Percentiles rank a stretch among this genome's conserved stretches.
Conservation (phyloP, 1,140 invertebrate genomes). For the Rhopalosiphum padi region DNA sequence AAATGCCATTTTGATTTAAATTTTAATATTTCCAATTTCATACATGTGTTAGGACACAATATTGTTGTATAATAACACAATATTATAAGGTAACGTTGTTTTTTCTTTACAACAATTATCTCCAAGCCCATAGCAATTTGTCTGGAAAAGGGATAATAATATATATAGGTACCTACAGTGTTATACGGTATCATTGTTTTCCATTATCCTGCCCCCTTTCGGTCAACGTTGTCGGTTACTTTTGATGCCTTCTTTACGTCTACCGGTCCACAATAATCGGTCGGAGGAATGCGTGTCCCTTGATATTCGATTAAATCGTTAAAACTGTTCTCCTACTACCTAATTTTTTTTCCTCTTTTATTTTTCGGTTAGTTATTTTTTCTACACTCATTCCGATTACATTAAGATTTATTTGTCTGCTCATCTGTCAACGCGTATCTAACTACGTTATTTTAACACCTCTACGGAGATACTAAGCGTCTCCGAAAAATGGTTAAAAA, state of each 20-base stretch:
- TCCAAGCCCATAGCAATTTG: not conserved
- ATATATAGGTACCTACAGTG: not conserved
- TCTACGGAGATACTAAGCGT: not conserved
- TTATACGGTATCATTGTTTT: slow-evolving; percentile 24
- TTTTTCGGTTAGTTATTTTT: not conserved
- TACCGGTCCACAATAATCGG: slow-evolving; percentile 36
- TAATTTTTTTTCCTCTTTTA: slow-evolving; percentile 14
- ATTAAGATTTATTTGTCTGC: slow-evolving; percentile 51
- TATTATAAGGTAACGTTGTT: too few species aligned
- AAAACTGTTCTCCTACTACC: slow-evolving; percentile 23
- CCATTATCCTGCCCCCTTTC: slow-evolving; percentile 37
- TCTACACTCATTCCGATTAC: slow-evolving; percentile 13
- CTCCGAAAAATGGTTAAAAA: not conserved
- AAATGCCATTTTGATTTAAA: not conserved
- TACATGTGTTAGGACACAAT: not conserved
- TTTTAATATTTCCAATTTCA: not conserved
- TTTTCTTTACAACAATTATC: not conserved
- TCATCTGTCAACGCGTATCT: not conserved
- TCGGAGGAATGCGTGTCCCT: slow-evolving; percentile 54
- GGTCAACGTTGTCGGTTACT: slow-evolving; percentile 21
- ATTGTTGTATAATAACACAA: not conserved
- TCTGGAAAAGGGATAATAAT: slow-evolving; percentile 24
- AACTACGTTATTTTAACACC: slow-evolving; percentile 39
- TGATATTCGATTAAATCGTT: slow-evolving; percentile 56
- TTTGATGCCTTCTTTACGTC: slow-evolving; percentile 6